These are phyloP conservation scores for Neopelma chrysocephalum DNA, from an alignment of 2,797 vertebrate genomes.

Conservation along the genomic window DNA sequence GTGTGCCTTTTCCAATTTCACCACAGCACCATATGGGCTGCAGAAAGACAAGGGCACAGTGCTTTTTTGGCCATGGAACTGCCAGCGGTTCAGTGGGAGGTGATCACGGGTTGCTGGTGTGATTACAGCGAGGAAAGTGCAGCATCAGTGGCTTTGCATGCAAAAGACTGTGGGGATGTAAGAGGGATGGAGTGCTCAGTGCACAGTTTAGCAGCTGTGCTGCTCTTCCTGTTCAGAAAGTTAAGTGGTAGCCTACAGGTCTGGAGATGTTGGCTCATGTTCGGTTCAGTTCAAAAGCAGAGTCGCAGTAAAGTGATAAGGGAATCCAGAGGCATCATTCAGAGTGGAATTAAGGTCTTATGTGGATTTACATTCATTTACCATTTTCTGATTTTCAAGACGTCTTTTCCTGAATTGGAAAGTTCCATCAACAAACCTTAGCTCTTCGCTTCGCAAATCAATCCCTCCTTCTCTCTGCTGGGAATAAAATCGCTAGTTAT, in stretches of 20 bases:
- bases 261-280: neutral
- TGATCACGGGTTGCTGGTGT: neutral
- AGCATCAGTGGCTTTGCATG: neutral
- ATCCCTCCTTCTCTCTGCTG: neutral
- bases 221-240: neutral
- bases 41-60: neutral
- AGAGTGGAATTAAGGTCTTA: conserved; percentile 1
- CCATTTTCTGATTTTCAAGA: conserved; percentile 13
- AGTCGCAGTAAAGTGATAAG: neutral
- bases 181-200: neutral
- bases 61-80: neutral
- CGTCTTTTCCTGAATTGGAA: neutral
- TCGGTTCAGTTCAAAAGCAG: neutral
- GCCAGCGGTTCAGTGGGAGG: neutral
- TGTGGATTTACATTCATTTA: conserved; percentile 38
- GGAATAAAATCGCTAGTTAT: neutral
- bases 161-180: neutral
- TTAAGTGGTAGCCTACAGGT: neutral
- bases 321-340: neutral
- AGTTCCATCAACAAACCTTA: neutral
- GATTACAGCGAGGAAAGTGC: neutral
- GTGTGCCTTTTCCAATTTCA: neutral
- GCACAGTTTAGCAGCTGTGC: neutral
- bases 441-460: neutral
- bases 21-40: neutral